Conservation (phyloP, 2,113 vertebrate genomes). For the Orycteropus afer region DNA sequence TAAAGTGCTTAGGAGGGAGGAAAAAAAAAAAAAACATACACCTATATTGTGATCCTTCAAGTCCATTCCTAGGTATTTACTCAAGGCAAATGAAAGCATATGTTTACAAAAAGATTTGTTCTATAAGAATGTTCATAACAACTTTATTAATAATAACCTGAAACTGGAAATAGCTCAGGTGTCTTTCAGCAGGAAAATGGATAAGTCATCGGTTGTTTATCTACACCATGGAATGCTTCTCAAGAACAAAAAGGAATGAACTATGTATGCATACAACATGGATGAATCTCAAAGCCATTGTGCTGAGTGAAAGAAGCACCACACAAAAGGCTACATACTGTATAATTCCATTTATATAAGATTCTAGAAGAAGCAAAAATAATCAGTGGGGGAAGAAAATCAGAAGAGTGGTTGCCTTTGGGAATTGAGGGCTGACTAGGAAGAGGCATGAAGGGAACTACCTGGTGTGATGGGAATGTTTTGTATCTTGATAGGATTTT, state of each 20-base stretch:
- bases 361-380: not conserved
- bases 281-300: not conserved
- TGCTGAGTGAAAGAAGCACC: rapidly evolving
- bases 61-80: not conserved
- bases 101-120: not conserved
- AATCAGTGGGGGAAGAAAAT: no score
- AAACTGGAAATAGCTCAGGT: not conserved
- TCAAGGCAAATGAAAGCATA: not conserved
- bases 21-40: not conserved
- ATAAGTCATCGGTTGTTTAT: rapidly evolving
- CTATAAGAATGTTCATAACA: not conserved
- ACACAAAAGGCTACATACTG: no score
- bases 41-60: not conserved
- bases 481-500: rapidly evolving
- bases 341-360: not conserved
- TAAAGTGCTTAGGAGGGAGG: not conserved
- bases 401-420: not conserved
- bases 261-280: rapidly evolving
- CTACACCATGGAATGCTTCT: not conserved
- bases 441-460: not conserved
- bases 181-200: not conserved
- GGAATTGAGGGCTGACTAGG: no score
- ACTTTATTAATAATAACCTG: not conserved
- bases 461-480: no score
- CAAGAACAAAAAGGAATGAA: not conserved